A percentile compares a stretch with the other conserved stretches of the same genome.
phyloP scores from a whole-genome alignment of 2,113 vertebrate genomes.

The Oxyruncus cristatus region DNA sequence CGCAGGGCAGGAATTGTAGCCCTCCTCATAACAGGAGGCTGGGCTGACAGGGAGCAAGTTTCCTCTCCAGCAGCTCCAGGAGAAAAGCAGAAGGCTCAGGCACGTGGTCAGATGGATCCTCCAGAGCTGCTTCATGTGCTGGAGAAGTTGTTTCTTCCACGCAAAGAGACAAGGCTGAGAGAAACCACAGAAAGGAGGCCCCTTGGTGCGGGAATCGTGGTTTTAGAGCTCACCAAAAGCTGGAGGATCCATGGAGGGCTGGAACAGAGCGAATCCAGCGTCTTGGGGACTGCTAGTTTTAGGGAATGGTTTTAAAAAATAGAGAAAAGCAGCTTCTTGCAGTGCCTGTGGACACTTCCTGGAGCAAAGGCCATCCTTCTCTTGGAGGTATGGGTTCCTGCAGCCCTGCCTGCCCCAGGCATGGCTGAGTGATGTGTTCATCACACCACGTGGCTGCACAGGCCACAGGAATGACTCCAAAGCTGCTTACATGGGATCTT shows the following conservation, averaged over 20 bases:
- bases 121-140: neutral
- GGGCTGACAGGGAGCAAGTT: neutral
- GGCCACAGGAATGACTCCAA: neutral
- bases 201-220: neutral
- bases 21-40: neutral
- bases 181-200: neutral
- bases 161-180: neutral
- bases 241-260: neutral
- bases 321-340: neutral
- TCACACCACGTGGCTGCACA: neutral
- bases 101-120: neutral
- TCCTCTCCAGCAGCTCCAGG: neutral
- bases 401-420: neutral
- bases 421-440: neutral
- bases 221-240: neutral
- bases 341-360: neutral
- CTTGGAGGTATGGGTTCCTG: neutral
- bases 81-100: neutral
- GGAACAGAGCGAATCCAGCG: neutral
- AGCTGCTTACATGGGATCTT: neutral
- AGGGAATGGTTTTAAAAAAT: neutral
- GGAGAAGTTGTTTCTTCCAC: neutral
- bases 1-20: neutral
- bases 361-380: neutral
- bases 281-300: too few species aligned